A percentile compares a stretch with the other conserved stretches of the same genome.
These are phyloP conservation scores for Apotomis capreana DNA, from an alignment of 2,888 invertebrate genomes.

Conservation along the genomic window DNA sequence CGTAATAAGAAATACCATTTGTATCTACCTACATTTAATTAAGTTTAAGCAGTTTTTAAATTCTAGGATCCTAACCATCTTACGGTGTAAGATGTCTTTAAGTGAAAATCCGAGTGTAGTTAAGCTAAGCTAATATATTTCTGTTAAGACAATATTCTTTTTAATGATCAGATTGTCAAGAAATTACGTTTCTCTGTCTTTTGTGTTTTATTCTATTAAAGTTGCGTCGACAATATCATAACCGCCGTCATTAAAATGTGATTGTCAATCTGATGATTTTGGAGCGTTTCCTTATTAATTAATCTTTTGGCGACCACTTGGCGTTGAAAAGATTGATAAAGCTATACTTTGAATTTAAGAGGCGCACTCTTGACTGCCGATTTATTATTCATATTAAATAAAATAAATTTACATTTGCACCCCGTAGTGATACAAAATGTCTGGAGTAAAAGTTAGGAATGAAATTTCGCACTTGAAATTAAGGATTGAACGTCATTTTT, in stretches of 20 bases:
- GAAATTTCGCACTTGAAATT: neutral
- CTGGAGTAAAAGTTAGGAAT: neutral
- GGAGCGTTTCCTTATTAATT: no score
- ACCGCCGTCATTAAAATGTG: no score
- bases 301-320: no score
- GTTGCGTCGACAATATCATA: no score
- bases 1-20: no score
- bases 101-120: slow-evolving; percentile 19
- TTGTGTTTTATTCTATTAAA: neutral
- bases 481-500: slow-evolving; percentile 8
- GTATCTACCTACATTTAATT: no score
- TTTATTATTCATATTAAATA: neutral
- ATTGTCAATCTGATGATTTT: no score
- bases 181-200: neutral
- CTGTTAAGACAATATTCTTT: slow-evolving; percentile 20
- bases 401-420: neutral
- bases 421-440: neutral
- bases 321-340: no score
- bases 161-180: neutral
- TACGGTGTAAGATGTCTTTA: neutral
- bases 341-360: neutral
- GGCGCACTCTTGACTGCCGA: neutral
- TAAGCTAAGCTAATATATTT: slow-evolving; percentile 39
- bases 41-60: neutral
- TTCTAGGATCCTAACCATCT: neutral